A percentile compares a stretch with the other conserved stretches of the same genome.
Evolutionary conservation across 2,113 vertebrate genomes (phyloP).

Genomic region (Pachyramphus minor): DNA sequence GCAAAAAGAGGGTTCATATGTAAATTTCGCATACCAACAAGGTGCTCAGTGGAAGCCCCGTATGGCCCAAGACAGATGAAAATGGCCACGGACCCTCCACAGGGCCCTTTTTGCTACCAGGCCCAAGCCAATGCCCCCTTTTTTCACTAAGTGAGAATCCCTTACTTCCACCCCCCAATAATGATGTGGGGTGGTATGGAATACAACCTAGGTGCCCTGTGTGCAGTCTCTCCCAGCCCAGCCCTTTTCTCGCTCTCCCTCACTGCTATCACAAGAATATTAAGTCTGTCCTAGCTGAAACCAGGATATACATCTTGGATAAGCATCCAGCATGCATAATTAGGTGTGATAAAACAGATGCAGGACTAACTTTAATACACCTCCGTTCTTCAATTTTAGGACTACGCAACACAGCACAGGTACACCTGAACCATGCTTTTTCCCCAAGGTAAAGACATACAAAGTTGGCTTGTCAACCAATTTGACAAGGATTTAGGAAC

Average conservation of each 20-base stretch:
- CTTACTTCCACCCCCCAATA: neutral
- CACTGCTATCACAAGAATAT: neutral
- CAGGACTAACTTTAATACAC: neutral
- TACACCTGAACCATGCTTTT: neutral
- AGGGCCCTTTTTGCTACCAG: neutral
- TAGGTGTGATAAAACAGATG: neutral
- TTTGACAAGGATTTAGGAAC: neutral
- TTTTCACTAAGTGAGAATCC: neutral
- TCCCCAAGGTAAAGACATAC: neutral
- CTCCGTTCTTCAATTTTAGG: neutral
- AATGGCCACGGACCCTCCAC: neutral
- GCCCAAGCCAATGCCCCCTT: neutral
- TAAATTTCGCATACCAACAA: neutral
- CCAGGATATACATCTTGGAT: neutral
- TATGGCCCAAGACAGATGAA: neutral
- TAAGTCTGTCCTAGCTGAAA: neutral
- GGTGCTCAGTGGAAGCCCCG: neutral
- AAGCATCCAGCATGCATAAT: neutral
- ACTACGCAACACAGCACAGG: neutral
- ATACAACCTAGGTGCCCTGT: neutral
- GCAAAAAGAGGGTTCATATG: neutral
- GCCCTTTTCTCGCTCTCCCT: neutral
- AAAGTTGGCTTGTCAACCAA: neutral
- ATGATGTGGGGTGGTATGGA: neutral
- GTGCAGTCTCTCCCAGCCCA: neutral